Conservation (phyloP, 2,888 invertebrate genomes). For the Muschampia plurimacula region DNA sequence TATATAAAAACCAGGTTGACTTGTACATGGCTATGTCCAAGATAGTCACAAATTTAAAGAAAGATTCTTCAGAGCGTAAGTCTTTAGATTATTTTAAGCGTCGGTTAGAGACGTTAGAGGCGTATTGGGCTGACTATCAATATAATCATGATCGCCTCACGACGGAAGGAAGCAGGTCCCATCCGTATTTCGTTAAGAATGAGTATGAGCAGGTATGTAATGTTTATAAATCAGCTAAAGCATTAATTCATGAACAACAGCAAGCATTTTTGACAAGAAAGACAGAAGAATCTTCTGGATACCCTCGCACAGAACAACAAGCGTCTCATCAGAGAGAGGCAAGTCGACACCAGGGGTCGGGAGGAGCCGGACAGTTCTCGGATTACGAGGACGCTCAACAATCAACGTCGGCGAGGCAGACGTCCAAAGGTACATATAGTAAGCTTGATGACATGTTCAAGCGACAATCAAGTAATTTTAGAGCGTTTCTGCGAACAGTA, state of each 20-base stretch:
- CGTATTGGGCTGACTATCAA: constrained; percentile 41
- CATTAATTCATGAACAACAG: constrained; percentile 7
- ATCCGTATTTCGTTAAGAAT: constrained; percentile 9
- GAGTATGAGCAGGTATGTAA: constrained; percentile 11
- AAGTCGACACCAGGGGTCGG: neutral
- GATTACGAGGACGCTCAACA: neutral
- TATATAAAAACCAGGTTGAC: neutral
- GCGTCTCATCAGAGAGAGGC: neutral
- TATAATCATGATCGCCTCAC: constrained; percentile 36
- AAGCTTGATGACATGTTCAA: neutral
- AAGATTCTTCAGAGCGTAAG: constrained; percentile 41
- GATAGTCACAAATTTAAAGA: constrained; percentile 29
- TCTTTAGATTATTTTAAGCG: constrained; percentile 41
- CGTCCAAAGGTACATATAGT: neutral
- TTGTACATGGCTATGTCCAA: neutral
- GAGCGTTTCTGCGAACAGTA: constrained; percentile 9
- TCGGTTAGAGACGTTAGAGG: constrained; percentile 37
- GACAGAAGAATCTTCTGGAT: neutral
- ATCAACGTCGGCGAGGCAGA: neutral
- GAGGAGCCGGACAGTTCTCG: neutral
- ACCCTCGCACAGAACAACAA: neutral
- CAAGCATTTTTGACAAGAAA: neutral
- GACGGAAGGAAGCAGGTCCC: constrained; percentile 16
- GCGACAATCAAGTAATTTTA: constrained; percentile 5
- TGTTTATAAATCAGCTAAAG: constrained; percentile 1